Base-by-base conservation (phyloP, 2,113 vertebrate species). In the Microcebus murinus region DNA sequence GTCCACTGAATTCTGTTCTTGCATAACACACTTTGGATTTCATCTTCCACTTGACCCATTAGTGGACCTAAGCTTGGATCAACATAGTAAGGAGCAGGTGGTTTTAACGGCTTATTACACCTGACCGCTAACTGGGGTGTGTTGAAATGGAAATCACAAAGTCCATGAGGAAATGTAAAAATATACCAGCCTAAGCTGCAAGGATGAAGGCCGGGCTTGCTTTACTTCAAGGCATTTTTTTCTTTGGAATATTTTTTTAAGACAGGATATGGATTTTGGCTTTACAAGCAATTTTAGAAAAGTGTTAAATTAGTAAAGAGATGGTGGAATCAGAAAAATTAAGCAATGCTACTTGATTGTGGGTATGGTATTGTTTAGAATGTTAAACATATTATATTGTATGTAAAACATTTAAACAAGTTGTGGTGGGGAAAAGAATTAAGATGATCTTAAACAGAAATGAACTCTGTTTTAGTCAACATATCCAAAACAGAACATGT, bases 211-310 rank as follows among this genome's bases (percentile, higher is more conserved):
- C 4, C 10, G 10, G 4, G 42, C 50, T 45, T 45, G 8, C 45
- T 45, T 61, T 67, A 13, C 29, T 57, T 73, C 5, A 76, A 3
- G 42, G n/a, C 10, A 65, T 68, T 77, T 91, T 94, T 89, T 63
- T 23, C 76, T 83, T 90, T 29, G 55, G 39, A 71, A 29, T 67
- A 90, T 45, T 21, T 21, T n/a, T 34, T 10, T 39, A 77, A 85
- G 6, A 59, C 71, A 42, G 8, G 39, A 50, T 18, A 42, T 82
- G n/a, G 29, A 13, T 80, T 95, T 83, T 27, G 68, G 42, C 10
- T 91, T 87, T 70, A 29, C 52, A 21, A 94, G 25, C 50, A 83
- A 23, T 71, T 80, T 96, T 83, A 87, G 29, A 57, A 80, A 91
- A 91, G 36, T 39, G 48, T 20, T 82, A 80, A 91, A 73, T 17